Evolutionary conservation across 2,888 invertebrate genomes (phyloP).

Genomic region (Parasteatoda lunata): DNA sequence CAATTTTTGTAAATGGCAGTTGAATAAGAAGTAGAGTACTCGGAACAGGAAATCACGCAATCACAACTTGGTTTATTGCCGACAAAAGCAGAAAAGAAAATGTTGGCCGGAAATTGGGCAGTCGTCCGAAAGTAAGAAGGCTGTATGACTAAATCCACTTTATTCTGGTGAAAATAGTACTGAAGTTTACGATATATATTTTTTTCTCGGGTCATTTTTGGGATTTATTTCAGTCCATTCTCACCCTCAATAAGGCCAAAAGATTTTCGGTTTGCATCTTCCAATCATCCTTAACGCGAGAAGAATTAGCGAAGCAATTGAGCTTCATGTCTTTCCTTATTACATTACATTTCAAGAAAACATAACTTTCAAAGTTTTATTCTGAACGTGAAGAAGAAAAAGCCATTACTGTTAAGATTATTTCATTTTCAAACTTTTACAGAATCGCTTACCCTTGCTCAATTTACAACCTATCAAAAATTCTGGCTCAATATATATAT

Average conservation of each 20-base stretch:
- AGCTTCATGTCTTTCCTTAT: neutral
- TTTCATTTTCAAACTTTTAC: too few species aligned
- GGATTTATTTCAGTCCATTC: constrained; percentile 40
- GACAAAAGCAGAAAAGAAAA: constrained; percentile 29
- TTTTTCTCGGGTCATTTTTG: constrained; percentile 15
- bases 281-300: constrained; percentile 42
- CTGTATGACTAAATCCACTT: constrained; percentile 44
- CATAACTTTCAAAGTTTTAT: constrained; percentile 29
- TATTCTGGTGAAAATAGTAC: constrained; percentile 37
- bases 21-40: constrained; percentile 12
- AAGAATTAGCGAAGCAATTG: constrained; percentile 44
- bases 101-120: constrained; percentile 46
- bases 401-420: neutral
- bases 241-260: constrained; percentile 33
- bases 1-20: constrained; percentile 12
- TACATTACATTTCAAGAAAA: neutral
- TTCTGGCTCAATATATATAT: too few species aligned
- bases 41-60: constrained; percentile 35
- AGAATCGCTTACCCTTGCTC: too few species aligned
- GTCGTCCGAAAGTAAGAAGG: constrained; percentile 34
- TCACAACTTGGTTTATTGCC: constrained; percentile 32
- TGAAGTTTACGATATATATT: constrained; percentile 49
- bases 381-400: constrained; percentile 35
- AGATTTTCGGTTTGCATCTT: constrained; percentile 33
- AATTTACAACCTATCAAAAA: too few species aligned